Evolutionary conservation across 2,888 invertebrate genomes (phyloP).

Genomic region (Venusia cambrica): DNA sequence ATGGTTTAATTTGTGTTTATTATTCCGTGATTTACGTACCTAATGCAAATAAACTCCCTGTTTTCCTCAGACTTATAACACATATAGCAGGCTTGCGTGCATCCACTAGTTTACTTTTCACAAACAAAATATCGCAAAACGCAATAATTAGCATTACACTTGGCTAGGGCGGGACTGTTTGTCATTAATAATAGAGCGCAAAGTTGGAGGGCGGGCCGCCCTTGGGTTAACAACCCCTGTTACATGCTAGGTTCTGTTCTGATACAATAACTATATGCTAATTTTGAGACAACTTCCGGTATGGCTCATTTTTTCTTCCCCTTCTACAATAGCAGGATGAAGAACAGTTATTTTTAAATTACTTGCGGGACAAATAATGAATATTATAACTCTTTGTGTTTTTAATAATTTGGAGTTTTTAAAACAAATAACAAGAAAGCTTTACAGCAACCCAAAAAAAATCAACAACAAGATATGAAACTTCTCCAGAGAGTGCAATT

Average conservation of each 20-base stretch:
- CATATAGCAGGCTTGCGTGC: slow-evolving; percentile 42
- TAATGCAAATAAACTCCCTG: slow-evolving; percentile 67
- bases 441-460: slow-evolving; percentile 1
- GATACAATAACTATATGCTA: slow-evolving; percentile 43
- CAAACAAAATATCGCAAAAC: slow-evolving; percentile 70
- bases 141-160: slow-evolving; percentile 74
- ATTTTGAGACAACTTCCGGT: slow-evolving; percentile 32
- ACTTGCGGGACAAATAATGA: neutral
- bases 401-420: too few species aligned
- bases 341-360: neutral
- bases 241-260: slow-evolving; percentile 56
- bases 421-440: too few species aligned
- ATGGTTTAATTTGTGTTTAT: slow-evolving; percentile 6
- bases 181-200: slow-evolving; percentile 77
- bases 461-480: too few species aligned
- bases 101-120: slow-evolving; percentile 46
- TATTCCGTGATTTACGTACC: slow-evolving; percentile 23
- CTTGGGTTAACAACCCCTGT: slow-evolving; percentile 75
- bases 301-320: too few species aligned
- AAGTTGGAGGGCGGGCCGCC: slow-evolving; percentile 70
- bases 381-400: too few species aligned
- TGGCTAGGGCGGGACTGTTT: slow-evolving; percentile 61
- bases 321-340: too few species aligned
- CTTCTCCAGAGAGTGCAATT: too few species aligned
- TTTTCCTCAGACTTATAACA: slow-evolving; percentile 37